Percentiles rank a stretch among this genome's conserved stretches.
phyloP scores from a whole-genome alignment of 1,140 invertebrate species.

The Parapsyche elsis region DNA sequence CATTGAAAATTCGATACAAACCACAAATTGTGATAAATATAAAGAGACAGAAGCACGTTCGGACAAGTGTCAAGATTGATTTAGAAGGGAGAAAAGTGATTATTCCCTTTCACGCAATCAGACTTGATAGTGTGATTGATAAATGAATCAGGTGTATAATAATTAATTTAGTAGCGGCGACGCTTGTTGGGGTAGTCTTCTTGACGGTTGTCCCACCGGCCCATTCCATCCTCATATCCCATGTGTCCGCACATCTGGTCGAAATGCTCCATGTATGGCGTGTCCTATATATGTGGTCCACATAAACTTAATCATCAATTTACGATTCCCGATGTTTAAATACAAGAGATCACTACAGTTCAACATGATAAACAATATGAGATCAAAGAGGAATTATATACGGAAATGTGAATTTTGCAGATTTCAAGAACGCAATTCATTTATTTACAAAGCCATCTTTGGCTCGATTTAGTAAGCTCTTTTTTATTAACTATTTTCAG shows the following conservation, averaged over 20 bases:
- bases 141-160: too few relatives aligned
- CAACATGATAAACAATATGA: slow-evolving; percentile 34
- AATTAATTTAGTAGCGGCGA: slow-evolving; percentile 59
- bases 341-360: slow-evolving; percentile 7
- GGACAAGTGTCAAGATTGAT: too few relatives aligned
- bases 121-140: too few relatives aligned
- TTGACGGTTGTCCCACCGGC: slow-evolving; percentile 58
- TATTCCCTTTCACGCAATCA: too few relatives aligned
- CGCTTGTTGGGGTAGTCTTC: slow-evolving; percentile 68
- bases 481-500: too few relatives aligned
- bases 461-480: too few relatives aligned
- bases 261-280: slow-evolving; percentile 52
- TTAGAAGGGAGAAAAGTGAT: too few relatives aligned
- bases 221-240: slow-evolving; percentile 53
- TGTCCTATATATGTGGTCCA: slow-evolving; percentile 52
- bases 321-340: slow-evolving; percentile 14
- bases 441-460: too few relatives aligned
- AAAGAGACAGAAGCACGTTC: too few relatives aligned
- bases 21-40: too few relatives aligned
- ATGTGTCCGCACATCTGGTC: slow-evolving; percentile 54
- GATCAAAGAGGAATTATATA: slow-evolving; percentile 21
- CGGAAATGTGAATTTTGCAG: slow-evolving; percentile 6
- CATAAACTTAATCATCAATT: slow-evolving; percentile 39
- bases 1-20: too few relatives aligned
- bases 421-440: too few relatives aligned